Conservation (phyloP, 2,113 vertebrate genomes). For the Spheniscus mendiculus region DNA sequence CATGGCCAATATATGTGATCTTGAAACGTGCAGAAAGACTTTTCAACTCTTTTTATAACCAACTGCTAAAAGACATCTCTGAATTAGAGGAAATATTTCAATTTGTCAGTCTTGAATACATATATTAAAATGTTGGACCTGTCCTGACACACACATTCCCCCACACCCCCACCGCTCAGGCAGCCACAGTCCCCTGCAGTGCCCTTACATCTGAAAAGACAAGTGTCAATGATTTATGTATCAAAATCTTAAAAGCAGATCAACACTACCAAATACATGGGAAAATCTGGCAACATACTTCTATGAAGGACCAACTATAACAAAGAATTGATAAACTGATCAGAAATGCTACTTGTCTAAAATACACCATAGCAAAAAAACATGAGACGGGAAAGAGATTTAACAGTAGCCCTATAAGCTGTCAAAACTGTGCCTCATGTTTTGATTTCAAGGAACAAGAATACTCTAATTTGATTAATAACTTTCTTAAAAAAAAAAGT, state of each 20-base stretch:
- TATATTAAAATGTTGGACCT: neutral
- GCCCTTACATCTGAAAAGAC: neutral
- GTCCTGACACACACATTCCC: neutral
- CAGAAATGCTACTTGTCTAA: neutral
- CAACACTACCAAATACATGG: neutral
- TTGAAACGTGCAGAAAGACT: neutral
- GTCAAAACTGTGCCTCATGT: neutral
- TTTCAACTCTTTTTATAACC: neutral
- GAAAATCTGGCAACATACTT: neutral
- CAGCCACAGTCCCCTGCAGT: neutral
- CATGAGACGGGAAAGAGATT: fast-evolving
- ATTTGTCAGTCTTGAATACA: neutral
- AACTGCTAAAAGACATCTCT: neutral
- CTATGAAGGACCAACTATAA: neutral
- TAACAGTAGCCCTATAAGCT: neutral
- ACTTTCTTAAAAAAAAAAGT: neutral
- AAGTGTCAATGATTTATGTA: neutral
- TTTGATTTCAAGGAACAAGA: neutral
- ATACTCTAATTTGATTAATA: neutral
- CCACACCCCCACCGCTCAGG: no score
- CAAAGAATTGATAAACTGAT: neutral
- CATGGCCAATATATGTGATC: neutral
- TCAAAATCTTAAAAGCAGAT: neutral
- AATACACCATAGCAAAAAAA: neutral
- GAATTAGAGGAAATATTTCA: neutral